Conservation (phyloP, 2,797 vertebrate genomes). For the Xerus rutilus region DNA sequence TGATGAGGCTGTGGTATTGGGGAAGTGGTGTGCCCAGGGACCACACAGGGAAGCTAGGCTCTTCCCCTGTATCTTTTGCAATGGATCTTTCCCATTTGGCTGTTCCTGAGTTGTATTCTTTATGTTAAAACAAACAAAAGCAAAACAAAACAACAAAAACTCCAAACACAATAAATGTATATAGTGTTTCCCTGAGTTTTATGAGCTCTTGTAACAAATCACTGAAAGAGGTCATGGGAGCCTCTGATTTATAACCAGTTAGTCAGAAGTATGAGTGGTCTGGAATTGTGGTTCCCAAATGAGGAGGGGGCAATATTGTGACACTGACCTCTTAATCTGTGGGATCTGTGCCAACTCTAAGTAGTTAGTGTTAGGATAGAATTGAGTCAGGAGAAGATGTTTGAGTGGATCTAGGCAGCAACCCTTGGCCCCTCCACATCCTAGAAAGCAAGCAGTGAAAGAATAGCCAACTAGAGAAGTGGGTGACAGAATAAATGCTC, state of each 20-base stretch:
- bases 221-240: not conserved
- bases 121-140: not conserved
- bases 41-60: not conserved
- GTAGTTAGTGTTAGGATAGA: not conserved
- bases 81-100: not conserved
- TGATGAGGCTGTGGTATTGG: not conserved
- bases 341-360: not conserved
- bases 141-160: not conserved
- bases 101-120: not conserved
- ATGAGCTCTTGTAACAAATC: not conserved
- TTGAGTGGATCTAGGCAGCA: too few species aligned
- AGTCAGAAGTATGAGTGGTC: not conserved
- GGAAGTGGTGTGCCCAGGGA: too few species aligned
- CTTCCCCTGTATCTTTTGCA: not conserved
- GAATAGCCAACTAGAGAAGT: too few species aligned
- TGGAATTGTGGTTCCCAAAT: not conserved
- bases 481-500: too few species aligned
- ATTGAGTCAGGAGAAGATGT: not conserved
- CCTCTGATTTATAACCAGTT: not conserved
- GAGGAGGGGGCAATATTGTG: not conserved
- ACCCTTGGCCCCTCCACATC: too few species aligned
- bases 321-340: not conserved
- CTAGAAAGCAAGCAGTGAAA: too few species aligned
- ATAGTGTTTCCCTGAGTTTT: not conserved
- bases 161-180: not conserved